Conservation (phyloP, 2,113 vertebrate genomes). For the Pangasianodon gigas region DNA sequence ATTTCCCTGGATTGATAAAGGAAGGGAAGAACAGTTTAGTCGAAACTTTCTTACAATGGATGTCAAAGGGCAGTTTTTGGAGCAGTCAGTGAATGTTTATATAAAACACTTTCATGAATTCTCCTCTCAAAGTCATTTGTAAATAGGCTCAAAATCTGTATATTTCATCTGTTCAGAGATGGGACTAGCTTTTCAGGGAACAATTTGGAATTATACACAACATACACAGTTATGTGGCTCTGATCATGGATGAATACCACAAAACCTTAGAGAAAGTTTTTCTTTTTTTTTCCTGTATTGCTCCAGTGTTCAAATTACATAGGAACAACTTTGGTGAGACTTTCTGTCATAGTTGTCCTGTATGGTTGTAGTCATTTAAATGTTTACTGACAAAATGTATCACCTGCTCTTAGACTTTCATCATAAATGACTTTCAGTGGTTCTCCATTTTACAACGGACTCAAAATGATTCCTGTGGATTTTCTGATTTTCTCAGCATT, state of each 20-base stretch:
- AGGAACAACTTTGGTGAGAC: no score
- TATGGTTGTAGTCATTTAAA: background rate
- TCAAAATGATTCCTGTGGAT: background rate
- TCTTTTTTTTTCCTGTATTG: background rate
- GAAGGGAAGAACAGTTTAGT: background rate
- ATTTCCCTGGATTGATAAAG: background rate
- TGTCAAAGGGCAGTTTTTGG: background rate
- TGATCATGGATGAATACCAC: background rate
- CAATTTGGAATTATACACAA: background rate
- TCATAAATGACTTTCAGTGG: background rate
- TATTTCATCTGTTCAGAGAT: background rate
- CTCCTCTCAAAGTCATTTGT: background rate
- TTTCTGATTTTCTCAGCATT: background rate
- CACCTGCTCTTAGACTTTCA: background rate
- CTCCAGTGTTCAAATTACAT: no score
- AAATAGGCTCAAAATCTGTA: background rate
- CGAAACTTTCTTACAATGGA: background rate
- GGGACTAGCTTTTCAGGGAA: background rate
- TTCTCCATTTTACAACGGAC: background rate
- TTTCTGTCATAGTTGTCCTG: background rate
- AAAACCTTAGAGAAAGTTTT: background rate
- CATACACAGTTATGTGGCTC: background rate
- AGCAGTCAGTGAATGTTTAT: background rate
- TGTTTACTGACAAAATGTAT: background rate
- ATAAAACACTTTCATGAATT: background rate